These are phyloP conservation scores for Drosophila aff. DNA, from an alignment of 1,140 invertebrate genomes.

Conservation along the genomic window DNA sequence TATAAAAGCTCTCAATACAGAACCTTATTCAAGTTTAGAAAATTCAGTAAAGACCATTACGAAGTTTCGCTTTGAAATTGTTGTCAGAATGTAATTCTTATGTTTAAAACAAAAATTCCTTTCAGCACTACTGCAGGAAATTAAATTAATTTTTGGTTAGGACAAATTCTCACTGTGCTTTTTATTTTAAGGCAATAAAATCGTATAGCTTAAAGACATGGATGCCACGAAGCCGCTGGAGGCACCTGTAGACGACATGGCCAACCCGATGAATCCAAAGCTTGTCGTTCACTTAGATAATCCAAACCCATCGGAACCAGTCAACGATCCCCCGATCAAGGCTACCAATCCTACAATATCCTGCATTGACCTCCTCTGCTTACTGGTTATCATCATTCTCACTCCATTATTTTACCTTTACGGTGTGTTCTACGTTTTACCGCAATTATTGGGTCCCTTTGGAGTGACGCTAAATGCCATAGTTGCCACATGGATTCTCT, in stretches of 20 bases:
- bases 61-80: neutral
- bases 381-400: neutral
- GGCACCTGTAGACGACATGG: neutral
- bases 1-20: too few relatives aligned
- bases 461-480: neutral
- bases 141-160: too few relatives aligned
- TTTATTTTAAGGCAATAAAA: neutral
- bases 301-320: neutral
- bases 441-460: neutral
- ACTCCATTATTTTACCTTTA: neutral
- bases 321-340: neutral
- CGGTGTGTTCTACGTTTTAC: neutral
- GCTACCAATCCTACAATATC: neutral
- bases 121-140: neutral
- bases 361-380: neutral
- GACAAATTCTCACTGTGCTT: neutral
- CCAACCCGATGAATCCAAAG: too few relatives aligned
- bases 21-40: too few relatives aligned
- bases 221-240: too few relatives aligned
- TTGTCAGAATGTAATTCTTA: neutral
- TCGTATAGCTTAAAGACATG: neutral
- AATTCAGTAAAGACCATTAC: too few relatives aligned
- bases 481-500: neutral
- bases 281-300: too few relatives aligned
- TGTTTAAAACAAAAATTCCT: neutral